Conservation (phyloP, 1,140 invertebrate species). For the Hydropsyche tenuis region DNA sequence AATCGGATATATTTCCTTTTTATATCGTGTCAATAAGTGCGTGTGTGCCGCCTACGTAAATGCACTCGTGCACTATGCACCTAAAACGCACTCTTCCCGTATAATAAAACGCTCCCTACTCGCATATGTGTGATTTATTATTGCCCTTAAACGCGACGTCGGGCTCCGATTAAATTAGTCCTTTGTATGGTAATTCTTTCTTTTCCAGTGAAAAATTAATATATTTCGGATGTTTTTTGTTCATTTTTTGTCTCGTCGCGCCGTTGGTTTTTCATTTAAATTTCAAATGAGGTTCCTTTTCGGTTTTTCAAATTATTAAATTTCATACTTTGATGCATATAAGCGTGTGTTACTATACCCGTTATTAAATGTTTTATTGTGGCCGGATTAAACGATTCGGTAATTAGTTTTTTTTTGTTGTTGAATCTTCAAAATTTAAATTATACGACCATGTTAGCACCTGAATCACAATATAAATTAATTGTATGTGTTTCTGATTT, state of each 20-base stretch:
- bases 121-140: constrained; percentile 4
- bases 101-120: background rate
- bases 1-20: background rate
- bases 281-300: background rate
- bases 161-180: background rate
- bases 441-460: too few relatives aligned
- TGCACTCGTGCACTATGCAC: background rate
- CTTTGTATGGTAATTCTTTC: constrained; percentile 9
- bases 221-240: too few relatives aligned
- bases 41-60: background rate
- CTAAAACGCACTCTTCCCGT: background rate
- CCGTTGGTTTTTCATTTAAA: background rate
- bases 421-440: too few relatives aligned
- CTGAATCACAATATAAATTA: too few relatives aligned
- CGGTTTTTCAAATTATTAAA: too few relatives aligned
- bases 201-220: background rate
- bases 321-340: too few relatives aligned
- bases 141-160: constrained; percentile 4
- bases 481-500: too few relatives aligned
- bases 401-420: too few relatives aligned
- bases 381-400: too few relatives aligned
- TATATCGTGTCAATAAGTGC: constrained; percentile 14
- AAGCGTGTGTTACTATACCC: too few relatives aligned
- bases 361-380: too few relatives aligned
- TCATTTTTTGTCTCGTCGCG: too few relatives aligned